Evolutionary conservation across 2,888 invertebrate genomes (phyloP), one percentile per base, ranked within the genome.

Genomic region (Rhagophthalmus giganteus): DNA sequence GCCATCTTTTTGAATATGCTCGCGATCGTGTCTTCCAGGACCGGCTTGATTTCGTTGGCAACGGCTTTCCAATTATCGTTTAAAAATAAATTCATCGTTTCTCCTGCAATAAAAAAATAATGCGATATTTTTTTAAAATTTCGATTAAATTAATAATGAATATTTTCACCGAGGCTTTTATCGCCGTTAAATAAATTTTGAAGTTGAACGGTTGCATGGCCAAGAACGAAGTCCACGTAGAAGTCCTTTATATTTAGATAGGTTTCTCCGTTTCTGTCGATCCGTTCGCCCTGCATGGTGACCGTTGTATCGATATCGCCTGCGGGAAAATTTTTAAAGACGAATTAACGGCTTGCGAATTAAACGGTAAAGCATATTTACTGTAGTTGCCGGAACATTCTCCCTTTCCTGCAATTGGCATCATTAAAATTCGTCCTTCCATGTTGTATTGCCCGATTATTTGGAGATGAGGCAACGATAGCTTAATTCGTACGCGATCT

Each of bases 51-150:
- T 63, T 90, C 88, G 15, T 81, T 81, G 0, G 84, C 79, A 1
- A 90, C 77, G 16, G 79, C 79, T 61, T 81, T 79, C 89, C 89
- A 90, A 68, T 90, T 88, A 33, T 88, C 86, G 65, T 89, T 90
- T 12, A 90, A 70, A 67, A 89, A 88, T 16, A 80, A 71, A 69
- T 90, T 90, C 85, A 89, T 85, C 1, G 85, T 80, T 11, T 82
- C 78, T 15, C 87, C 87, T 79, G 67, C 5, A 73, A 69, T 50
- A n/a, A n/a, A n/a, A n/a, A n/a, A n/a, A n/a, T n/a, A n/a, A n/a
- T n/a, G n/a, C n/a, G n/a, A n/a, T n/a, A n/a, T n/a, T n/a, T n/a
- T n/a, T n/a, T n/a, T n/a, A n/a, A n/a, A n/a, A n/a, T n/a, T n/a
- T n/a, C n/a, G n/a, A n/a, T n/a, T n/a, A n/a, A n/a, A n/a, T n/a